Percentiles rank a stretch among this genome's conserved stretches.
Conservation (phyloP, 2,888 invertebrate species). For the Ophion obscuratus region DNA sequence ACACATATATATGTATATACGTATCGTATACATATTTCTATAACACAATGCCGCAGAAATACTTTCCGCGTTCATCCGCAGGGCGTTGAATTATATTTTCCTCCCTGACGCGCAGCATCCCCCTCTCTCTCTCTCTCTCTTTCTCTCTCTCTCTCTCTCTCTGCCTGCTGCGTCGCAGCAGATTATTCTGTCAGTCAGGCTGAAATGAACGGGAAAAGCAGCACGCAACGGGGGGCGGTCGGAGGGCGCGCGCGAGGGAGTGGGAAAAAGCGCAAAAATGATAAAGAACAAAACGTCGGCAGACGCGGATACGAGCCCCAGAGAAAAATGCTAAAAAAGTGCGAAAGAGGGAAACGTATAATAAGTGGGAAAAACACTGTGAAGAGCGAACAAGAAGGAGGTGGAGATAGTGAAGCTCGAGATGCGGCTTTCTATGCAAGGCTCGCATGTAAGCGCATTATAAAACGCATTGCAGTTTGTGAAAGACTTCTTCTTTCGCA, state of each 20-base stretch:
- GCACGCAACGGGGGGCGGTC: conserved; percentile 24
- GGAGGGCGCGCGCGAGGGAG: conserved; percentile 39
- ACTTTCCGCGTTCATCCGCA: conserved; percentile 53
- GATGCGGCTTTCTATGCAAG: conserved; percentile 31
- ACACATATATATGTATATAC: background rate
- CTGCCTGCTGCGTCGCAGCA: conserved; percentile 61
- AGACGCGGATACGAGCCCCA: conserved; percentile 11
- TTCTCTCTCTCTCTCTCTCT: conserved; percentile 25
- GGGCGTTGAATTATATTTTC: conserved; percentile 62
- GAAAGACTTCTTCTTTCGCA: conserved; percentile 45
- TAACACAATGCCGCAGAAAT: conserved; percentile 44
- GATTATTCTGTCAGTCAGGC: conserved; percentile 77
- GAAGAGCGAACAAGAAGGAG: conserved; percentile 18
- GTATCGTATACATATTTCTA: background rate
- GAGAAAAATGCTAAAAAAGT: conserved; percentile 28
- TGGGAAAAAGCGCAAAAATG: conserved; percentile 33
- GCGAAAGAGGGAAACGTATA: conserved; percentile 46
- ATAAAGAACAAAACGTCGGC: conserved; percentile 43
- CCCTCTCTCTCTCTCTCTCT: conserved; percentile 27
- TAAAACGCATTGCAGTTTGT: conserved; percentile 53
- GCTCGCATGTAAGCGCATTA: conserved; percentile 35
- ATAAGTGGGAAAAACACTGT: conserved; percentile 43
- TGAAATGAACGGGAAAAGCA: conserved; percentile 72
- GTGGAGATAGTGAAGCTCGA: conserved; percentile 4
- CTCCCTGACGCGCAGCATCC: conserved; percentile 20